Evolutionary conservation across 2,797 vertebrate species (phyloP).

Genomic region (Buphagus erythrorhynchus): DNA sequence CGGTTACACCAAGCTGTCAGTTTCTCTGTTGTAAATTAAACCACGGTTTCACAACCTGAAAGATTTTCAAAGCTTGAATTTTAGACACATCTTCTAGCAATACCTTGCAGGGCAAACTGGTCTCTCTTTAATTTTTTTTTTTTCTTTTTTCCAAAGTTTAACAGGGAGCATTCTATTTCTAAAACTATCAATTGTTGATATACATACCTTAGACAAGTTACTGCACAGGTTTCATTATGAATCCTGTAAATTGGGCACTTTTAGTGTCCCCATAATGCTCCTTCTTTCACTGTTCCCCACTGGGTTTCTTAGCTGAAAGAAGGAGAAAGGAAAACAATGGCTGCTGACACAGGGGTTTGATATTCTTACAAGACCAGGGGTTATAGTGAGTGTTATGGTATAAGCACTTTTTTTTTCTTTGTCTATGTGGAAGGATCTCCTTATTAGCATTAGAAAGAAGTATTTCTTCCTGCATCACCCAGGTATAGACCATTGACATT

Average conservation of each 20-base stretch:
- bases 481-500: neutral
- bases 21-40: constrained; percentile 47
- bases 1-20: constrained; percentile 12
- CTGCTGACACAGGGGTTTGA: neutral
- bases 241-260: neutral
- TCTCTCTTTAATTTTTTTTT: neutral
- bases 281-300: neutral
- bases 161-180: neutral
- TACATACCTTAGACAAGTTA: neutral
- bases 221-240: neutral
- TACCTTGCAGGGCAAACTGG: neutral
- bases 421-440: neutral
- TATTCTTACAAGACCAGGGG: neutral
- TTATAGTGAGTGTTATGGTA: neutral
- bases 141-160: constrained; percentile 13
- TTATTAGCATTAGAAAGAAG: neutral
- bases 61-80: constrained; percentile 39
- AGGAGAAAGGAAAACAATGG: neutral
- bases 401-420: neutral
- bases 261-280: neutral
- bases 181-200: constrained; percentile 9
- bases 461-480: neutral
- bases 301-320: neutral
- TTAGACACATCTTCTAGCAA: constrained; percentile 8
- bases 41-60: neutral